Evolutionary conservation across 2,888 invertebrate genomes (phyloP), one percentile per base, ranked within the genome.

Genomic region (Nemotelus pantherinus): DNA sequence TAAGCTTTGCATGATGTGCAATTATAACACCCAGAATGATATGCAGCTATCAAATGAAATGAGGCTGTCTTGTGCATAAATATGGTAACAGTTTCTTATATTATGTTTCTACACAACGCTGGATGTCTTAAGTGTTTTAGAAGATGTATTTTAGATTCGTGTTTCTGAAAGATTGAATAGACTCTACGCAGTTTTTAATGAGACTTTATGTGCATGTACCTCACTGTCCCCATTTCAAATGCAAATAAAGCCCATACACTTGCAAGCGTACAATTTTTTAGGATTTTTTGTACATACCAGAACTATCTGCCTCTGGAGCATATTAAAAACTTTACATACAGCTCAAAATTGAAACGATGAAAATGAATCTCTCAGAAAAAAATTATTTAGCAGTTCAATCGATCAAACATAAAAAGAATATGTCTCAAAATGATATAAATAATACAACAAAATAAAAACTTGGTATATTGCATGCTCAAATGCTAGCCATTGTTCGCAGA

Each of bases 21-120:
- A 74, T 74, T 74, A 74, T 74, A 74, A 60, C 74, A 60, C 74
- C 74, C 50, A 7, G 48, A 63, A 47, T 48, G 74, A 60, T 41
- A 60, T 63, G 63, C 74, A 44, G 41, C 70, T 55, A 70, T 70
- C 43, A 74, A 48, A 47, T 60, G 63, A 47, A 60, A 74, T 74
- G 74, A 63, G 63, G 25, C 25, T 39, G 3, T 60, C 48, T 45
- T 47, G 48, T 60, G 74, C 50, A 74, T 63, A 63, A 71, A 74
- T 43, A 53, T 4, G 7, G 4, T 39, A 6, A 41, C 43, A 41
- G 50, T 41, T 25, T 9, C 25, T 48, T 41, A 25, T 48, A 7
- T 2, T 67, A 41, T 70, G 39, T 53, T 43, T 70, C 44, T 50
- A 25, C 53, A 41, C 70, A 44, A 55, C 70, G 53, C 55, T 10